Base-by-base conservation (phyloP, 2,797 vertebrate genomes). In the Chromis chromis region DNA sequence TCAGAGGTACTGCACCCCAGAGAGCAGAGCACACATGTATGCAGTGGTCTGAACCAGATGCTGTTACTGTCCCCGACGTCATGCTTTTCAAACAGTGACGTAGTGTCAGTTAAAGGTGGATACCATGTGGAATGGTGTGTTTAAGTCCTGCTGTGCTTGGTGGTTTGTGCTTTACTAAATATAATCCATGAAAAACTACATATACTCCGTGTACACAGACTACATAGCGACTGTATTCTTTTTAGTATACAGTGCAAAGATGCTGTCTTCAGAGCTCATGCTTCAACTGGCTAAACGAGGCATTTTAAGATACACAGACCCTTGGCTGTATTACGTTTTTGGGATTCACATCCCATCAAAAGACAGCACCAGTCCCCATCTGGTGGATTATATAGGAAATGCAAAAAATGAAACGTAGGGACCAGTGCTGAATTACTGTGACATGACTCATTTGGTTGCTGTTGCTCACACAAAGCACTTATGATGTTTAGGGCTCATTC, bases 301-400 rank as follows among this genome's bases (percentile, higher is more conserved):
- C 1, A 39, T 67, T 55, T 66, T 40, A 10, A 68, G 27, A 46
- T 4, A 0, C 17, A 28, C 10, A 27, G 25, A 25, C 22, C 17
- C 8, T 42, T 17, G 1, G n/a, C 44, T 67, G 10, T 59, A 42
- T 59, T 74, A 16, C 16, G 1, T 39, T 66, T 81, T 55, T 25
- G 6, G 70, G 49, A 55, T 19, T 60, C 3, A 22, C 68, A 54
- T n/a, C 16, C 25, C 11, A 12, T 76, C 4, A 19, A 24, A 76
- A 83, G 44, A 60, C 2, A 0, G 61, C 61, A 62, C 65, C 52
- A 58, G 72, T 48, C 59, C 82, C 91, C 88, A 89, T 86, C 88
- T 93, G 77, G 79, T 90, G 89, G 87, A 74, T 64, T 83, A 48
- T 60, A 22, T 24, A 49, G 64, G 74, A 82, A 88, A 76, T 78